Base-by-base conservation (phyloP, 2,113 vertebrate species). In the Ahaetulla prasina region DNA sequence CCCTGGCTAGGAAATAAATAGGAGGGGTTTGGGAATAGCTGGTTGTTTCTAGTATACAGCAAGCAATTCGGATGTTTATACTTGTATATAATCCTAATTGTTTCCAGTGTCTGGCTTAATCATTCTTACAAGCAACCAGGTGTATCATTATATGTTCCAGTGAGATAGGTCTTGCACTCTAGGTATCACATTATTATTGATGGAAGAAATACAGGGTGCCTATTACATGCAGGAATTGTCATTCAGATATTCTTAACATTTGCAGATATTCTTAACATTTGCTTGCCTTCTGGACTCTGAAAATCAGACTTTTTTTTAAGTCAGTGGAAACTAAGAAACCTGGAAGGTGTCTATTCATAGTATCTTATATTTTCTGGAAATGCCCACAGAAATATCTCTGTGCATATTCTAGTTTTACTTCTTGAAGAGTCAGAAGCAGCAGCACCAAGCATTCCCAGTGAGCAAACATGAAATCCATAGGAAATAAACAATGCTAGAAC, bases 131-230 rank as follows among this genome's bases (percentile, higher is more conserved):
- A n/a, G 49, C 4, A 85, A 8, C 52, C 87, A 89, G 39, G 39
- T 94, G 35, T 94, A 94, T 92, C 89, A 94, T 93, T 94, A 89
- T 53, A 91, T 45, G 43, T 94, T 95, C 95, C 95, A 95, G 2
- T 63, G 93, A 39, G 6, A 88, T 74, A 87, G 91, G 53, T 8
- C 87, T 91, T 94, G 90, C 94, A 91, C 87, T 89, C 23, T 86
- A 8, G 22, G 43, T 88, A 95, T 92, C 80, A 95, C 57, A 93
- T 94, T 91, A 92, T 93, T 16, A 39, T 89, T 87, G 49, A 86
- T 80, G 54, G 0, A 30, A 74, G 93, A 91, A 1, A 89, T 94
- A 95, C 93, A 93, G 23, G 20, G 89, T 89, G 27, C 91, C 35
- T 80, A 63, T 95, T 92, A 96, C 89, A 95, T 0, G 93, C 89